Conservation (phyloP, 2,113 vertebrate genomes). For the Capreolus pygargus region DNA sequence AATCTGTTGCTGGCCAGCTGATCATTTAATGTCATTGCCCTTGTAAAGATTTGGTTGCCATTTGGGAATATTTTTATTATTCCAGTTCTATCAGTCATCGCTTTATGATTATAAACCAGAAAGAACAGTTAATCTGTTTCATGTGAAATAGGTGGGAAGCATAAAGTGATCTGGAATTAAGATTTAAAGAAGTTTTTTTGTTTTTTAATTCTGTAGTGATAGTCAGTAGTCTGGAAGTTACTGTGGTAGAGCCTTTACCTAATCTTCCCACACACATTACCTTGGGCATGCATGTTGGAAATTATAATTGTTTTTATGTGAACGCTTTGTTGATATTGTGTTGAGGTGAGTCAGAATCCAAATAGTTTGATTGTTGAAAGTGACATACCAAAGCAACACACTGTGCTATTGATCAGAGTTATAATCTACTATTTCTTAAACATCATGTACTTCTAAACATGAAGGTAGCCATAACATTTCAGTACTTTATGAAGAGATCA, state of each 20-base stretch:
- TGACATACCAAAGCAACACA: not conserved
- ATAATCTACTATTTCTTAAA: not conserved
- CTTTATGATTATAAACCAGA: not conserved
- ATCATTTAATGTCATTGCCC: not conserved
- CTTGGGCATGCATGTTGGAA: not conserved
- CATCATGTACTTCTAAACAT: not conserved
- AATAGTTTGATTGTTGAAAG: not conserved
- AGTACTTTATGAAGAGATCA: not conserved
- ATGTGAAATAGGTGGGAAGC: not conserved
- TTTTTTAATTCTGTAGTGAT: not conserved
- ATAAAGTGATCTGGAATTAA: not conserved
- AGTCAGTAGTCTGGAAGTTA: not conserved
- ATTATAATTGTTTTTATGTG: not conserved
- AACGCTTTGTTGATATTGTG: not conserved
- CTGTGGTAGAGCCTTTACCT: not conserved
- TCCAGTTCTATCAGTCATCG: not conserved
- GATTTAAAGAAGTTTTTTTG: not conserved
- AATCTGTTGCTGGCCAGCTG: not conserved
- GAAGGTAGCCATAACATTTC: not conserved
- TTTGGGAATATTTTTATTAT: not conserved
- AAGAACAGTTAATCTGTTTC: not conserved
- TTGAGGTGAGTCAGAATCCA: not conserved
- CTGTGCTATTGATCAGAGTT: not conserved
- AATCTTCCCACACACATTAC: not conserved
- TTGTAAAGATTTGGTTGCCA: not conserved